These are phyloP conservation scores for Ophion slaviceki DNA, from an alignment of 2,888 invertebrate genomes.

Conservation along the genomic window DNA sequence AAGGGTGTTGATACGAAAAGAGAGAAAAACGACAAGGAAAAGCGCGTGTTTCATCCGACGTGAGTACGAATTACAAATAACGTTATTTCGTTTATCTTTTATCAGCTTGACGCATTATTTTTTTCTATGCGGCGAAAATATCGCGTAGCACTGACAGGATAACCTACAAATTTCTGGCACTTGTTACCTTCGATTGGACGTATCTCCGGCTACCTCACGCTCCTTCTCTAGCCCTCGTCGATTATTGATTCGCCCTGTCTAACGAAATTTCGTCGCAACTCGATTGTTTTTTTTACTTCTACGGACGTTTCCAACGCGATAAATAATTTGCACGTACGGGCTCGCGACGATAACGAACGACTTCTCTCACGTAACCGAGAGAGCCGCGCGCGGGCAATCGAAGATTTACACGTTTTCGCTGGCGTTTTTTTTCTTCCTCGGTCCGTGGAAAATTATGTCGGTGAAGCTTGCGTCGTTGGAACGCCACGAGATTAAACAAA, in stretches of 20 bases:
- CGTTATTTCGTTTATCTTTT: slow-evolving; percentile 66
- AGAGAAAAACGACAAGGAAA: slow-evolving; percentile 27
- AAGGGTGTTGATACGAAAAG: slow-evolving; percentile 37
- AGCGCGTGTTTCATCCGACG: slow-evolving; percentile 52
- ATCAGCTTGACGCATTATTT: slow-evolving; percentile 10
- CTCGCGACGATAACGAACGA: no score
- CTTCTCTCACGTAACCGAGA: no score
- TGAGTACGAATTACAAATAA: slow-evolving; percentile 71
- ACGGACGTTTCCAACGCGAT: not conserved
- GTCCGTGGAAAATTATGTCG: no score
- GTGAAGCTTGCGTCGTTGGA: no score
- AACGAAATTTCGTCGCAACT: not conserved
- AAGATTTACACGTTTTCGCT: no score
- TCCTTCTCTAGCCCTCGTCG: slow-evolving; percentile 6
- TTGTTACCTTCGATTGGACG: slow-evolving; percentile 14
- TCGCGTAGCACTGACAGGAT: slow-evolving; percentile 72
- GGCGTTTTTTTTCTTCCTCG: no score
- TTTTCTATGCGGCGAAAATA: slow-evolving; percentile 35
- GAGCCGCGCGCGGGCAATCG: no score
- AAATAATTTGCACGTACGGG: slow-evolving; percentile 1
- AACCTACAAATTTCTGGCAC: slow-evolving; percentile 71
- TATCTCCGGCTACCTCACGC: not conserved
- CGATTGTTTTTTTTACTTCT: slow-evolving; percentile 6
- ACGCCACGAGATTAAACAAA: no score
- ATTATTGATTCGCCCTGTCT: slow-evolving; percentile 26